phyloP scores from a whole-genome alignment of 2,113 vertebrate genomes.

The Pterophyllum scalare region DNA sequence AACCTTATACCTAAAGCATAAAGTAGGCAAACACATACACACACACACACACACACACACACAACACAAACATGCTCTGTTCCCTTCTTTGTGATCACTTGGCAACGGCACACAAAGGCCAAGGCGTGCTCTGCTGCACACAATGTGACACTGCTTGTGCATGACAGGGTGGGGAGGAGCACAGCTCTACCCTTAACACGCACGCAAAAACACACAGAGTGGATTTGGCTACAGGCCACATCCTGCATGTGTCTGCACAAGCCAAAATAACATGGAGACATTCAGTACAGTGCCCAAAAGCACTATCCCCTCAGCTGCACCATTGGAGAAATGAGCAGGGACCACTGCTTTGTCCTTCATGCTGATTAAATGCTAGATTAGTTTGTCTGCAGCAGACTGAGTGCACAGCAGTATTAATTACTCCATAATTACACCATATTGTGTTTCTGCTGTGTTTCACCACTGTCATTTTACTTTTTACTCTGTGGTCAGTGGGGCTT shows the following conservation, averaged over 20 bases:
- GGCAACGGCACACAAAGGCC: slow-evolving; percentile 77
- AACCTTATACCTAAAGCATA: slow-evolving; percentile 14
- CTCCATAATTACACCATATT: slow-evolving; percentile 59
- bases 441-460: slow-evolving; percentile 40
- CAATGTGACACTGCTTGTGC: slow-evolving; percentile 62
- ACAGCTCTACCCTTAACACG: slow-evolving; percentile 22
- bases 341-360: slow-evolving; percentile 62
- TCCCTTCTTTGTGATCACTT: slow-evolving; percentile 63
- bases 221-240: slow-evolving; percentile 57
- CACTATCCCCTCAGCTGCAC: slow-evolving; percentile 46
- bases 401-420: slow-evolving; percentile 62
- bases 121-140: slow-evolving; percentile 57
- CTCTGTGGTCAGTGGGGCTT: slow-evolving; percentile 2
- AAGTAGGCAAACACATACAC: neutral
- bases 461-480: slow-evolving; percentile 18
- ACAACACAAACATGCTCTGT: slow-evolving; percentile 30
- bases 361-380: slow-evolving; percentile 67
- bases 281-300: slow-evolving; percentile 29
- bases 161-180: slow-evolving; percentile 36
- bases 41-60: neutral
- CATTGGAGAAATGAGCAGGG: slow-evolving; percentile 41
- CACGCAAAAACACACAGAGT: slow-evolving; percentile 21
- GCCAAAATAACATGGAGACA: slow-evolving; percentile 58
- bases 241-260: slow-evolving; percentile 64
- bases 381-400: slow-evolving; percentile 61